Evolutionary conservation across 2,797 vertebrate species (phyloP), one percentile per base, ranked within the genome.

Genomic region (Carcharodon carcharias): DNA sequence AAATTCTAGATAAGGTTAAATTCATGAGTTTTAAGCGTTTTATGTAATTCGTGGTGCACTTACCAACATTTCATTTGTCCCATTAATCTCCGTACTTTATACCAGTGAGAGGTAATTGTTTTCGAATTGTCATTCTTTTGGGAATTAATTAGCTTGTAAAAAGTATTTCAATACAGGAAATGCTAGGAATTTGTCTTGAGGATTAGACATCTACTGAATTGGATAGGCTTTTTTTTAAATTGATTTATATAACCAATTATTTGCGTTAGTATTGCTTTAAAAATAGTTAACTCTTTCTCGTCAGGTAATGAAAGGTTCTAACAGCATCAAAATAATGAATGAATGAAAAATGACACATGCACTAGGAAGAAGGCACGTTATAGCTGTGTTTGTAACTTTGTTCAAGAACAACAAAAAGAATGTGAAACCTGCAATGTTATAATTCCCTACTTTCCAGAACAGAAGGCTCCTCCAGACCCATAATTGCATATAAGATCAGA

Each of bases 91-190:
- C 65, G 61, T 11, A 40, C 63, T 93, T 93, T 65, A 45, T 26
- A 93, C 40, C 61, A 93, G 91, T 9, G n/a, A 65, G 91, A 93
- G 91, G 61, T 67, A 65, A 93, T 45, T 93, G 61, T 63, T 93
- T 93, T 93, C 40, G 58, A 67, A 67, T 67, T 67, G 91, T 67
- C 63, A 65, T 9, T 67, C 91, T 93, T 93, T 21, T 67, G 91
- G 63, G 91, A 93, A 93, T 93, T 93, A 93, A 93, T 93, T 93
- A 93, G 91, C 91, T 93, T 67, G 91, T 26, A 67, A 67, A 93
- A 93, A 45, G 7, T 93, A 93, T 65, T 67, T 8, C 63, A 93
- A 67, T 67, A 67, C 61, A 21, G n/a, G 63, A 93, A 67, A 45
- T 45, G 26, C n/a, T 65, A 93, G n/a, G 0, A 45, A 28, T 93